A percentile compares a stretch with the other conserved stretches of the same genome.
phyloP scores from a whole-genome alignment of 1,140 invertebrate genomes.

The Oreohelix idahoensis region DNA sequence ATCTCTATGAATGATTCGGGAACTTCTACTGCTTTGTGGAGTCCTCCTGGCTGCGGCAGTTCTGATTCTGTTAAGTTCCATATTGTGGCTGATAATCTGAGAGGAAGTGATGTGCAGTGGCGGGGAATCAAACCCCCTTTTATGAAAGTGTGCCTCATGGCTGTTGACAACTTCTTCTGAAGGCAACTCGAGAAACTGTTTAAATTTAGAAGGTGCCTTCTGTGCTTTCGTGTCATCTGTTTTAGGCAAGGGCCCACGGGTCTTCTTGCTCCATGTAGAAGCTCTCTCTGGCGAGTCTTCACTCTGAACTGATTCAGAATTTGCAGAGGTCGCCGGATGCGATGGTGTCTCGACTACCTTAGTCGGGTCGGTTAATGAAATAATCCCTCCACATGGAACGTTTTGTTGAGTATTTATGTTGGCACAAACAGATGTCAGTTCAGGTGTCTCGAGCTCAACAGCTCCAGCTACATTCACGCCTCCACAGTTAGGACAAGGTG shows the following conservation, averaged over 20 bases:
- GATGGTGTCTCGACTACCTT: not conserved
- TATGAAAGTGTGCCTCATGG: not conserved
- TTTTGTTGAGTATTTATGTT: not conserved
- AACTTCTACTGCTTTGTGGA: not conserved
- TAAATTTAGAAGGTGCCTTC: not conserved
- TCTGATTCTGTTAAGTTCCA: not conserved
- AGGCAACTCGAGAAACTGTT: not conserved
- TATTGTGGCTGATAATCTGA: not conserved
- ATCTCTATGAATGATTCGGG: not conserved
- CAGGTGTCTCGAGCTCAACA: not conserved
- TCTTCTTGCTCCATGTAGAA: not conserved
- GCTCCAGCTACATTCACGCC: not conserved
- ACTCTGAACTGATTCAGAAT: not conserved
- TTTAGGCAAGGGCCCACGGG: not conserved
- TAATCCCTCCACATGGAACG: not conserved
- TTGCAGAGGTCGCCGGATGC: no score
- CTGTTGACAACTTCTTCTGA: not conserved
- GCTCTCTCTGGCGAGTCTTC: not conserved
- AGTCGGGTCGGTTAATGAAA: not conserved
- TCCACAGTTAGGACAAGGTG: not conserved
- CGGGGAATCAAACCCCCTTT: not conserved
- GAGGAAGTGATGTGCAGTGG: not conserved
- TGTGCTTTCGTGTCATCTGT: not conserved
- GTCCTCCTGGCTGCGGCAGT: not conserved
- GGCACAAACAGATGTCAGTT: not conserved